Evolutionary conservation across 2,113 vertebrate genomes (phyloP), one percentile per base, ranked within the genome.

Genomic region (Trinectes maculatus): DNA sequence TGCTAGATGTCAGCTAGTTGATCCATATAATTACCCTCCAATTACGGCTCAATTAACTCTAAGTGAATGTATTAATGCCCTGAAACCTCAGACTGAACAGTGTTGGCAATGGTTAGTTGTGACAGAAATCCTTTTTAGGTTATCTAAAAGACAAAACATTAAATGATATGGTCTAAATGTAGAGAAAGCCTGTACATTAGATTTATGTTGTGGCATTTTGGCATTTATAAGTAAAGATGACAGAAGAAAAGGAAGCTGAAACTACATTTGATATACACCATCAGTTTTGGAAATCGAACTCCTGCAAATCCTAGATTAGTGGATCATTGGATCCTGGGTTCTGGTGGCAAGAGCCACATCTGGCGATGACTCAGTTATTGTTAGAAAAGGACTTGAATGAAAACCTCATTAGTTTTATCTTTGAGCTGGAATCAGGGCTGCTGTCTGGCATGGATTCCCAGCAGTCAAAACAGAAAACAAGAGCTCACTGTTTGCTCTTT

Each of bases 401-500:
- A 89, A 85, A 88, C 70, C 87, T 89, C 87, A 91, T 90, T 90
- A 88, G 88, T 87, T 90, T 92, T 89, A 91, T 91, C 88, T 92
- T 81, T 88, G 84, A 83, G 85, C 85, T 87, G 87, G 87, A 89
- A 91, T 90, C 86, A 79, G 87, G 75, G 79, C 73, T 84, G 84
- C 79, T 84, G 87, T 90, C 89, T 91, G 86, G 88, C 82, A 80
- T 85, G 83, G 88, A 83, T 89, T 90, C 84, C 84, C 86, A 85
- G 86, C 89, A 91, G 91, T 89, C 91, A 90, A 90, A 91, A 91
- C 84, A 91, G 89, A 91, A 90, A 91, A 91, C 88, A 91, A 90
- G 85, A 91, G 88, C 87, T 87, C 86, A 86, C 87, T 89, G 85
- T 88, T 84, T 84, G 85, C 85, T 91, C 84, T 89, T 89, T 87